Evolutionary conservation across 37 sponge, comb jelly and placozoan genomes (phyloP).

Genomic region (Spongia lamella): DNA sequence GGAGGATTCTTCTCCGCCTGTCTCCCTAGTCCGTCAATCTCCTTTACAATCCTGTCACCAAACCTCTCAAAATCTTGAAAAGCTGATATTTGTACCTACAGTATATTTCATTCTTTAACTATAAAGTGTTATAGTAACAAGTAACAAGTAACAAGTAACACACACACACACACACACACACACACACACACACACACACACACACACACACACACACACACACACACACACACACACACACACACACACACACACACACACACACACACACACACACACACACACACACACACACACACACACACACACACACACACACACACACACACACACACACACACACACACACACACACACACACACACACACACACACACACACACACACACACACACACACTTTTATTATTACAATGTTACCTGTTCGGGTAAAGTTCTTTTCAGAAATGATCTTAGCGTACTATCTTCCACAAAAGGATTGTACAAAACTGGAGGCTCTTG

Average conservation of each 20-base stretch:
- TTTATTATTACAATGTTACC: slow-evolving; percentile 18
- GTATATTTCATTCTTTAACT: too few relatives aligned
- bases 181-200: not conserved
- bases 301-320: too few relatives aligned
- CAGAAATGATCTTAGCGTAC: slow-evolving; percentile 45
- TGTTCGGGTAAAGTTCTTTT: slow-evolving; percentile 31
- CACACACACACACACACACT: too few relatives aligned
- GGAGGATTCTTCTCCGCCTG: slow-evolving; percentile 80
- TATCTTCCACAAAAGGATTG: slow-evolving; percentile 61
- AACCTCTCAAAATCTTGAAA: slow-evolving; percentile 68
- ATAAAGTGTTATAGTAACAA: slow-evolving; percentile 40
- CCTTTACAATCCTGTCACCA: slow-evolving; percentile 61
- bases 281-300: too few relatives aligned
- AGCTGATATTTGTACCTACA: too few relatives aligned
- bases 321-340: too few relatives aligned
- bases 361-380: too few relatives aligned
- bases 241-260: too few relatives aligned
- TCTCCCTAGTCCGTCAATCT: slow-evolving; percentile 72
- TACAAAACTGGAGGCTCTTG: slow-evolving; percentile 52
- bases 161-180: slow-evolving; percentile 30
- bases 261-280: too few relatives aligned
- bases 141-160: not conserved
- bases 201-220: too few relatives aligned
- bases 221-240: too few relatives aligned
- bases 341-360: too few relatives aligned